Base-by-base conservation (phyloP, 2,888 invertebrate species). In the Taphrorychus bicolor region DNA sequence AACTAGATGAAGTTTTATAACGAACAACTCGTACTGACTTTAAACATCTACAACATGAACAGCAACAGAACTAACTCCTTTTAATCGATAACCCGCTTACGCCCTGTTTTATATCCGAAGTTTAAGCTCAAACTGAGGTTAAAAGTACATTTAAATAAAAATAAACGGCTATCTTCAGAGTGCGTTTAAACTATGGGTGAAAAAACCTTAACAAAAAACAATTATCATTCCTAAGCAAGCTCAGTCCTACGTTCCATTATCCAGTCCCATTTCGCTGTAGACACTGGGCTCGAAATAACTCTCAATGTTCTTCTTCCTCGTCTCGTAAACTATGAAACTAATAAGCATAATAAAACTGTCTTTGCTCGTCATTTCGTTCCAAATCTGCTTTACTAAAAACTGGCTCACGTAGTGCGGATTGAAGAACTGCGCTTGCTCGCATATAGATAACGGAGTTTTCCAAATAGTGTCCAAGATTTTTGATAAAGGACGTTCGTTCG, bases 341-440 rank as follows among this genome's bases (percentile, higher is more conserved):
- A 70, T 66, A 32, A 70, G 60, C 63, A 67, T 60, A 41, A 59
- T 51, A 66, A 70, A 70, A 48, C 62, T 51, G 42, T 70, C 70
- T 40, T 32, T 49, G 3, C 45, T 56, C 17, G 64, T 64, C 49
- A 54, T 32, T 18, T 67, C 58, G 5, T 57, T 66, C 70, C 70
- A 70, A 40, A 63, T 49, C n/a, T 68, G 23, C 48, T 61, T 56
- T 2, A 65, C 54, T 18, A 70, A 60, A 59, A 64, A 71, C 41
- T 71, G 69, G 42, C 61, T 48, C 3, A 71, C 32, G 49, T 66
- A 66, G 32, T 62, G 42, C 5, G 69, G 71, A 24, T 65, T 69
- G 48, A 63, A 71, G 51, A 42, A 71, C 41, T 71, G 68, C 3
- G 71, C 71, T 22, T 69, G 52, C 32, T 71, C 71, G 21, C 71